phyloP scores from a whole-genome alignment of 2,888 invertebrate genomes.

The Muscina levida region DNA sequence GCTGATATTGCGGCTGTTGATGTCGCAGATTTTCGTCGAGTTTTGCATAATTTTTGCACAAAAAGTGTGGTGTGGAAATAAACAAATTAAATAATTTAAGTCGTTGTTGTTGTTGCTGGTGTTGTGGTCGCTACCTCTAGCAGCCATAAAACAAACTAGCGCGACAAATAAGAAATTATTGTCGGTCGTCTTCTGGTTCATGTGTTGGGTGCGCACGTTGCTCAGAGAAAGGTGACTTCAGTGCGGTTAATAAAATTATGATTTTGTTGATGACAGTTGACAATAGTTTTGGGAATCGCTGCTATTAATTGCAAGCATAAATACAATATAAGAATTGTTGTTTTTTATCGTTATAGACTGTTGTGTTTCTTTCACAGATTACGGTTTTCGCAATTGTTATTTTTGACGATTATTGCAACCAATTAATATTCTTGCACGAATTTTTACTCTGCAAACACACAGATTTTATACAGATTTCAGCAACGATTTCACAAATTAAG shows the following conservation, averaged over 20 bases:
- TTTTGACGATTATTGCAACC: not conserved
- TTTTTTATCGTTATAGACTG: too few species aligned
- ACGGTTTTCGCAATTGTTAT: too few species aligned
- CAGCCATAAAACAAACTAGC: too few species aligned
- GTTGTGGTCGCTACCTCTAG: conserved; percentile 62
- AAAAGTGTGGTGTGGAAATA: not conserved
- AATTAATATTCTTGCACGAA: conserved; percentile 7
- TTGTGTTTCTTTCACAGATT: too few species aligned
- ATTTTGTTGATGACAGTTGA: not conserved
- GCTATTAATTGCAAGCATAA: too few species aligned
- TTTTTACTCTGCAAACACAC: conserved; percentile 44
- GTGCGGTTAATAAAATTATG: conserved; percentile 60
- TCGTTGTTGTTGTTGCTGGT: conserved; percentile 54
- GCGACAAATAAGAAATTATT: too few species aligned
- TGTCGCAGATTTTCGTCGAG: conserved; percentile 29
- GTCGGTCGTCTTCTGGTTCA: too few species aligned
- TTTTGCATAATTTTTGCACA: conserved; percentile 35
- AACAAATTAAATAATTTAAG: conserved; percentile 32
- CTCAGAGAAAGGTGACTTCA: too few species aligned
- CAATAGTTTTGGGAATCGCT: conserved; percentile 30
- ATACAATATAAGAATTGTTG: too few species aligned
- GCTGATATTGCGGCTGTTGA: conserved; percentile 6
- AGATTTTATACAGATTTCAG: conserved; percentile 40
- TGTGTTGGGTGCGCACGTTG: too few species aligned
- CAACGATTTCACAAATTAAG: conserved; percentile 31